Evolutionary conservation across 1,140 invertebrate genomes (phyloP).

Genomic region (Lasioglossum baleicum): DNA sequence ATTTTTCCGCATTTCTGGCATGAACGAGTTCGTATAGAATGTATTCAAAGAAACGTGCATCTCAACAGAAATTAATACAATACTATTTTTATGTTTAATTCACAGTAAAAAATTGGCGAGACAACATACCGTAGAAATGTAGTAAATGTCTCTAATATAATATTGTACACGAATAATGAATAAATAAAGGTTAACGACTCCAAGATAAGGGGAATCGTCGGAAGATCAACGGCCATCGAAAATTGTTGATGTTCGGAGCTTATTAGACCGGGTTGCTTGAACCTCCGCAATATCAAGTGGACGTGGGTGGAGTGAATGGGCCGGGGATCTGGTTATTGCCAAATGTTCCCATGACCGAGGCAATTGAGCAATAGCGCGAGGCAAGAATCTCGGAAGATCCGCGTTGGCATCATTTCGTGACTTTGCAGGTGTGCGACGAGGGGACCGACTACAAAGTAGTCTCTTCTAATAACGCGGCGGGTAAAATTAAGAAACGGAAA

Average conservation of each 20-base stretch:
- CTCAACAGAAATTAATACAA: too few species aligned
- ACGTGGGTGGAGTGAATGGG: constrained; percentile 22
- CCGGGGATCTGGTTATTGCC: constrained; percentile 18
- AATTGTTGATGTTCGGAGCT: not conserved
- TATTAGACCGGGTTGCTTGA: constrained; percentile 6
- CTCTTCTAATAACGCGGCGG: not conserved
- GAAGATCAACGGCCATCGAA: not conserved
- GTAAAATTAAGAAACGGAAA: not conserved
- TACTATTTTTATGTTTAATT: too few species aligned
- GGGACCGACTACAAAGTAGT: not conserved
- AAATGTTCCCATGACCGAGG: not conserved
- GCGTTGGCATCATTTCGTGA: not conserved
- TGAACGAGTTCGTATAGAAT: too few species aligned
- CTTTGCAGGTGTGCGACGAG: not conserved
- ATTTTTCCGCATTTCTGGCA: too few species aligned
- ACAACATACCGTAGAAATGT: too few species aligned
- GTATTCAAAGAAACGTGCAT: too few species aligned
- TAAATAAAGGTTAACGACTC: too few species aligned
- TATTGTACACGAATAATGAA: too few species aligned
- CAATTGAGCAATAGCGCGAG: constrained; percentile 5
- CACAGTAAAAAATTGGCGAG: too few species aligned
- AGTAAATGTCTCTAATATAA: too few species aligned
- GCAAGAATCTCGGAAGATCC: not conserved
- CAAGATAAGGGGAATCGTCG: too few species aligned
- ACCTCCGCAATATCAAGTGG: not conserved